Conservation (phyloP, 1,140 invertebrate species). For the Pararge aegeria region DNA sequence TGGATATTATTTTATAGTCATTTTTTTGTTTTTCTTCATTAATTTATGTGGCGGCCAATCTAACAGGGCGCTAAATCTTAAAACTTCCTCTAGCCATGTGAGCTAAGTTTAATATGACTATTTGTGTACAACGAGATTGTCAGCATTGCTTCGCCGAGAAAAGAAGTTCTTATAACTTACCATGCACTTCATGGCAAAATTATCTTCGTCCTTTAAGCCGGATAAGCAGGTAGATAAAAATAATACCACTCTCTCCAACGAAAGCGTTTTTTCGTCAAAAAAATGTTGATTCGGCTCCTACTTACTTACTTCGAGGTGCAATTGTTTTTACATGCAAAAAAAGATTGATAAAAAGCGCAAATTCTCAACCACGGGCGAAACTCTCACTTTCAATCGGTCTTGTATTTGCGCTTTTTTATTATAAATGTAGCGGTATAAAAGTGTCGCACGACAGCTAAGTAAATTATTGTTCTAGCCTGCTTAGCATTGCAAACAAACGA, state of each 20-base stretch:
- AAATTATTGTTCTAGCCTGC: conserved; percentile 30
- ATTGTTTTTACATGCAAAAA: background rate
- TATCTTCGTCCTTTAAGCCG: no score
- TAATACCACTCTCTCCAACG: background rate
- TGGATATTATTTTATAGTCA: no score
- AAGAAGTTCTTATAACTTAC: no score
- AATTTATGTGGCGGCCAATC: no score
- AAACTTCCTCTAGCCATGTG: no score
- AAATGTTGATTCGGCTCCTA: background rate
- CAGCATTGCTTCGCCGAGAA: no score
- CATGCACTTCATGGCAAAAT: no score
- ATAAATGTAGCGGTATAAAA: conserved; percentile 24
- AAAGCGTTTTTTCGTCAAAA: background rate
- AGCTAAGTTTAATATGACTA: no score
- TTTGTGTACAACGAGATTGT: no score
- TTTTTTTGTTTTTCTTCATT: no score
- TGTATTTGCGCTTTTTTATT: conserved; percentile 23
- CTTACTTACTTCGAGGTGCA: background rate
- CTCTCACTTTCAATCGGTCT: conserved; percentile 23
- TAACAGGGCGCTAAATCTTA: no score
- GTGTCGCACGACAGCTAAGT: conserved; percentile 18
- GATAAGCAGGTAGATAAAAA: no score
- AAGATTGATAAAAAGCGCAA: conserved; percentile 2
- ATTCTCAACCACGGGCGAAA: background rate
- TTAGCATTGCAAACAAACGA: conserved; percentile 17